A percentile compares a stretch with the other conserved stretches of the same genome.
Evolutionary conservation across 1,140 invertebrate species (phyloP).

Genomic region (Diuraphis noxia): DNA sequence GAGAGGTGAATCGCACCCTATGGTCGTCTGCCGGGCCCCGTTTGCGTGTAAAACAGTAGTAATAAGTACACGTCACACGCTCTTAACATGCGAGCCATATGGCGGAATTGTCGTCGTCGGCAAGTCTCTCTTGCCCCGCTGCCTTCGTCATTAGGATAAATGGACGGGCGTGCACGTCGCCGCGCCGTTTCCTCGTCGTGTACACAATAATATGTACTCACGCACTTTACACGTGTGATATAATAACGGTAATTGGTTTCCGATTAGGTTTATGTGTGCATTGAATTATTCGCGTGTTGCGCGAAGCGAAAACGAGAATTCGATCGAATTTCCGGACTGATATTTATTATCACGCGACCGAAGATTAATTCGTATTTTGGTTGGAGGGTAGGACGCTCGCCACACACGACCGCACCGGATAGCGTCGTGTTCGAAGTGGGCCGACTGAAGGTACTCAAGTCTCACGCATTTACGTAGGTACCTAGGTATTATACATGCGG

Average conservation of each 20-base stretch:
- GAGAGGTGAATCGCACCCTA: background rate
- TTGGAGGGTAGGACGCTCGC: background rate
- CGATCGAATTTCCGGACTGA: background rate
- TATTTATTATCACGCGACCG: background rate
- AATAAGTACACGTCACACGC: background rate
- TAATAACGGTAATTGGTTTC: slow-evolving; percentile 14
- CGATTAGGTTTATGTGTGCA: background rate
- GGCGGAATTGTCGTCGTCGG: background rate
- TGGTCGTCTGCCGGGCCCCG: background rate
- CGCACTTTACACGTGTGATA: background rate
- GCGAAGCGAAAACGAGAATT: background rate
- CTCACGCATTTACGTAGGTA: too few species aligned
- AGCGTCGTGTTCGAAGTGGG: background rate
- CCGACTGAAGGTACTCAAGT: background rate
- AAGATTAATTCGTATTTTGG: background rate
- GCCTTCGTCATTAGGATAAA: background rate
- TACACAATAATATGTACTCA: background rate
- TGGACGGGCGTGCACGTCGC: background rate
- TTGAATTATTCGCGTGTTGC: background rate
- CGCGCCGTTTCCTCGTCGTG: too few species aligned
- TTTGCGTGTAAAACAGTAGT: slow-evolving; percentile 27
- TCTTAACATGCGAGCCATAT: background rate
- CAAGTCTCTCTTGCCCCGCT: background rate
- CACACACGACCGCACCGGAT: background rate
- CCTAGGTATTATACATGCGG: too few species aligned